These are phyloP conservation scores for Drosophila melanica DNA, from an alignment of 1,140 invertebrate species.

Conservation along the genomic window DNA sequence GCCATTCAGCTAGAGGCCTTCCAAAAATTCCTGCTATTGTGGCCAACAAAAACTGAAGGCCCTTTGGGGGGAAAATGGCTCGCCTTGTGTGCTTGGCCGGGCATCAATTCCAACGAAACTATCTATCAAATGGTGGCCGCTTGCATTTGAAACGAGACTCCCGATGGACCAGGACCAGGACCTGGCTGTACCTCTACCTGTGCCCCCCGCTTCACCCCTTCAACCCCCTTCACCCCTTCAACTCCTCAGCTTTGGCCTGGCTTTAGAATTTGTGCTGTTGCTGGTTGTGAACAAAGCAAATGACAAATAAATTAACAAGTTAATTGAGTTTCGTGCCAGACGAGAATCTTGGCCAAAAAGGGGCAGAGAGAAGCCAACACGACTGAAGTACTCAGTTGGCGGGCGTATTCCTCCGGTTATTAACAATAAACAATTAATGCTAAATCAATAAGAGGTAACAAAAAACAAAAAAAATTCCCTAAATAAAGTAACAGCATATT, in stretches of 20 bases:
- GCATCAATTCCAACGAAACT: too few relatives aligned
- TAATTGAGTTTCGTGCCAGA: constrained; percentile 76
- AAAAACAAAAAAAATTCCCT: not conserved
- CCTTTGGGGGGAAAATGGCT: too few relatives aligned
- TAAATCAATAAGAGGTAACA: constrained; percentile 64
- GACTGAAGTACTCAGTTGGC: not conserved
- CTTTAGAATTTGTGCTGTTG: constrained; percentile 34
- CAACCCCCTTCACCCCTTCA: not conserved
- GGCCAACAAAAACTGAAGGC: too few relatives aligned
- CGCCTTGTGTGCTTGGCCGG: too few relatives aligned
- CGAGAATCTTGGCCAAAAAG: constrained; percentile 17
- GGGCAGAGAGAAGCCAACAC: not conserved
- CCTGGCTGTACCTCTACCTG: too few relatives aligned
- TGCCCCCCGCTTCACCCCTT: not conserved
- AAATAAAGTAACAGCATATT: too few relatives aligned
- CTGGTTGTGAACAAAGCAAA: constrained; percentile 69
- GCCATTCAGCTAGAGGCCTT: too few relatives aligned
- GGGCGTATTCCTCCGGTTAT: constrained; percentile 49
- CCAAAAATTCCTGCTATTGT: too few relatives aligned
- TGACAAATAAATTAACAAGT: constrained; percentile 80
- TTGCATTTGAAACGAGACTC: too few relatives aligned
- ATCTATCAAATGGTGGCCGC: too few relatives aligned
- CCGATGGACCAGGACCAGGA: too few relatives aligned
- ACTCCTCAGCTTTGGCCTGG: constrained; percentile 11
- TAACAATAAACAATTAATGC: constrained; percentile 79